Evolutionary conservation across 2,888 invertebrate genomes (phyloP), one percentile per base, ranked within the genome.

Genomic region (Acanthoscelides obtectus): DNA sequence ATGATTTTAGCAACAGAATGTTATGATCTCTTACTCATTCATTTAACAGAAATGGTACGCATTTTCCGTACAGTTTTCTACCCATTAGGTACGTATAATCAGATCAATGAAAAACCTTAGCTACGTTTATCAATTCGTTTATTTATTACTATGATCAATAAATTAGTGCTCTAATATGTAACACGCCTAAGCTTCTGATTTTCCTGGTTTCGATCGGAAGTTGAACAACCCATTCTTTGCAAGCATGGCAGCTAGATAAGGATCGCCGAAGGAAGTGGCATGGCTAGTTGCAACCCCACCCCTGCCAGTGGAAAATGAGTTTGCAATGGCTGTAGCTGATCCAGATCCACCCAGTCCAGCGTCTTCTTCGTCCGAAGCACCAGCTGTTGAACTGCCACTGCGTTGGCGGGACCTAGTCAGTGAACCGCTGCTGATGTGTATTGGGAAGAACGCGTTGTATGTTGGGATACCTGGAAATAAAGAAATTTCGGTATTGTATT

Each of bases 211-310:
- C 22, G 66, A 66, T 20, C 22, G 75, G 67, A 75, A 72, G 64
- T 75, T 79, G 65, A 76, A 73, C 22, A 78, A 66, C 1, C 77
- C 78, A 17, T 81, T 80, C 77, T 80, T 83, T 77, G 81, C 75
- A 77, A 84, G 75, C 80, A 85, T 81, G 85, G 73, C 87, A 84
- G 80, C 89, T 84, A 83, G 75, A 72, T 81, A 83, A 0, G 90
- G 88, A 68, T 88, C 88, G 2, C 92, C 92, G 80, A 91, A 92
- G 0, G 92, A 91, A 0, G 92, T 92, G 0, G 93, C 92, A 76
- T 92, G 91, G 76, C 92, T 92, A 72, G 89, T 90, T 17, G 92
- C 92, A 1, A 92, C 89, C 0, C 92, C 92, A 2, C 92, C 90
- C 66, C 45, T 89, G 0, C 90, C 90, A 0, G 92, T 92, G 80